phyloP scores from a whole-genome alignment of 2,797 vertebrate genomes.

The Falco peregrinus region DNA sequence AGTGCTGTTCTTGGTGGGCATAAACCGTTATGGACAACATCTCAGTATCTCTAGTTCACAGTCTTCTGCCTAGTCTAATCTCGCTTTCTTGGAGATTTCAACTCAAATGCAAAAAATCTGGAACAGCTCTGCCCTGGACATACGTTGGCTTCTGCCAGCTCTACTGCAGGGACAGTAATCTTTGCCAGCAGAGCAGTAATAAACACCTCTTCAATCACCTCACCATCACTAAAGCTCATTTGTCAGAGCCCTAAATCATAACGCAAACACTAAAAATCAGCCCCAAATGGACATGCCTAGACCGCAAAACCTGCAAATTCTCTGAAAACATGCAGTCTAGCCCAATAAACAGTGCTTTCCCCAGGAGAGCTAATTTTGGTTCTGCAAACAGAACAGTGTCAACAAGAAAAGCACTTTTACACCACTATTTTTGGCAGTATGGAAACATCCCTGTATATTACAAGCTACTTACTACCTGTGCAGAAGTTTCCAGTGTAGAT shows the following conservation, averaged over 20 bases:
- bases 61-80: neutral
- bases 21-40: neutral
- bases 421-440: neutral
- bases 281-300: neutral
- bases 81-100: neutral
- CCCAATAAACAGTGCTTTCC: neutral
- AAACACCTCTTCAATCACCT: neutral
- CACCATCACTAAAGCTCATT: neutral
- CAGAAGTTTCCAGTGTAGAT: neutral
- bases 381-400: neutral
- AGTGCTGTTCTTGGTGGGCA: neutral
- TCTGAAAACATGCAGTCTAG: neutral
- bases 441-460: neutral
- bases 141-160: neutral
- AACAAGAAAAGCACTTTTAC: neutral
- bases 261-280: neutral
- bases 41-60: neutral
- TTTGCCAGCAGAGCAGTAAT: neutral
- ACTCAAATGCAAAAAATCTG: neutral
- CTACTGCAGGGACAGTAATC: neutral
- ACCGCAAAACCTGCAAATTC: neutral
- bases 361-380: neutral
- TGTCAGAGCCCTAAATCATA: conserved; percentile 30
- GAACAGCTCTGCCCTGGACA: neutral
- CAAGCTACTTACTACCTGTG: neutral